Conservation (phyloP, 2,888 invertebrate genomes). For the Nudaria mundana region DNA sequence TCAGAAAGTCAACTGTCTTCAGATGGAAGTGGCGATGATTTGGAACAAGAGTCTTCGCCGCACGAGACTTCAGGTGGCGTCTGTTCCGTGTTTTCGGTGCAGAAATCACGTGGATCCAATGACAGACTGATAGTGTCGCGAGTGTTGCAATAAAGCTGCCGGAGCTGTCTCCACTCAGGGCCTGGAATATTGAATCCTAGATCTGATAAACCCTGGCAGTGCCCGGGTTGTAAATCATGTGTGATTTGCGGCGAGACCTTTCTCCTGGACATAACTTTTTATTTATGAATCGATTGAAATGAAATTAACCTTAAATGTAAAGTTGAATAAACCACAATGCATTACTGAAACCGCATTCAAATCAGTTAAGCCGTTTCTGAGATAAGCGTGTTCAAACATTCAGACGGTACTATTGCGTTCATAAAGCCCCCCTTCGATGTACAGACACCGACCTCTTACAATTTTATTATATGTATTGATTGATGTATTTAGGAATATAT, state of each 20-base stretch:
- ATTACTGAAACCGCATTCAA: too few species aligned
- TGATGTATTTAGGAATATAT: too few species aligned
- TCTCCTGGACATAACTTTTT: too few species aligned
- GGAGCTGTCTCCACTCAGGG: slow-evolving; percentile 85
- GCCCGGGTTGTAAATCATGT: slow-evolving; percentile 94
- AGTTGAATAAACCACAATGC: too few species aligned
- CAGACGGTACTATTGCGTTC: too few species aligned
- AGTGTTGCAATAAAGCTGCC: slow-evolving; percentile 89
- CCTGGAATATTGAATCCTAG: slow-evolving; percentile 84
- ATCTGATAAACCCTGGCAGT: slow-evolving; percentile 90
- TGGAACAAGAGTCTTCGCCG: slow-evolving; percentile 60
- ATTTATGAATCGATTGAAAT: too few species aligned
- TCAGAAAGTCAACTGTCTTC: slow-evolving; percentile 66
- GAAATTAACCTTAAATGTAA: too few species aligned
- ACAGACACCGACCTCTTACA: too few species aligned
- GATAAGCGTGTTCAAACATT: too few species aligned
- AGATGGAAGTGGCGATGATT: slow-evolving; percentile 71
- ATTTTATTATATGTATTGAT: too few species aligned
- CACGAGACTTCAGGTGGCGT: slow-evolving; percentile 80
- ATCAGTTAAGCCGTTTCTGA: too few species aligned
- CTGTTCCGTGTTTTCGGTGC: slow-evolving; percentile 83
- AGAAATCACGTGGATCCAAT: slow-evolving; percentile 79
- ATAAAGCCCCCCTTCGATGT: too few species aligned
- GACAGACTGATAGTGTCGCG: slow-evolving; percentile 86
- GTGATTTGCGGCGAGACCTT: slow-evolving; percentile 90